phyloP scores from a whole-genome alignment of 2,797 vertebrate species.

The Chiloscyllium punctatum region DNA sequence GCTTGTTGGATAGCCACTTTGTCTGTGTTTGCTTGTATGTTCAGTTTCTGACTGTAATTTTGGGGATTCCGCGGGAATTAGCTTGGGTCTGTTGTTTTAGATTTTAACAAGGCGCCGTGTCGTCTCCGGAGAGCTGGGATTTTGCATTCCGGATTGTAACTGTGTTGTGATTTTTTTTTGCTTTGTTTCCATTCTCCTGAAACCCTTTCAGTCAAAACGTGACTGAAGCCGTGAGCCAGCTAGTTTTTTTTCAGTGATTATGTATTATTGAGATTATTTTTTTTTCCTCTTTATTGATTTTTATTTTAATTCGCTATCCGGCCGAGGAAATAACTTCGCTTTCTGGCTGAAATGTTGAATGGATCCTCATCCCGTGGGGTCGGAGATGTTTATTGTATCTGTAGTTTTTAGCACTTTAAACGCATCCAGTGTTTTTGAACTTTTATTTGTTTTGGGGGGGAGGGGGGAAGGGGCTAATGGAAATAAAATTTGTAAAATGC shows the following conservation, averaged over 20 bases:
- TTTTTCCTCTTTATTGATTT: not conserved
- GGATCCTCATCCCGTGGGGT: not conserved
- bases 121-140: not conserved
- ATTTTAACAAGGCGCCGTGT: not conserved
- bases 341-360: not conserved
- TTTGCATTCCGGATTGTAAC: not conserved
- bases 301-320: not conserved
- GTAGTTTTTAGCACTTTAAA: slow-evolving; percentile 13
- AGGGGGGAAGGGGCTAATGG: not conserved
- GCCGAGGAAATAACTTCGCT: not conserved
- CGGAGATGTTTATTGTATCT: not conserved
- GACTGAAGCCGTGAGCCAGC: not conserved
- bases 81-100: not conserved
- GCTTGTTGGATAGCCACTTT: not conserved
- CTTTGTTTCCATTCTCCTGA: not conserved
- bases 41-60: not conserved
- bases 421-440: not conserved
- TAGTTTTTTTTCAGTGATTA: not conserved
- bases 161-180: not conserved
- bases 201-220: not conserved
- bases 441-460: not conserved
- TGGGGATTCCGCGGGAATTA: not conserved
- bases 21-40: not conserved
- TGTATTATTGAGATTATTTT: not conserved
- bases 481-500: slow-evolving; percentile 11